Evolutionary conservation across 2,797 vertebrate genomes (phyloP), one percentile per base, ranked within the genome.

Genomic region (Hippoglossus hippoglossus): DNA sequence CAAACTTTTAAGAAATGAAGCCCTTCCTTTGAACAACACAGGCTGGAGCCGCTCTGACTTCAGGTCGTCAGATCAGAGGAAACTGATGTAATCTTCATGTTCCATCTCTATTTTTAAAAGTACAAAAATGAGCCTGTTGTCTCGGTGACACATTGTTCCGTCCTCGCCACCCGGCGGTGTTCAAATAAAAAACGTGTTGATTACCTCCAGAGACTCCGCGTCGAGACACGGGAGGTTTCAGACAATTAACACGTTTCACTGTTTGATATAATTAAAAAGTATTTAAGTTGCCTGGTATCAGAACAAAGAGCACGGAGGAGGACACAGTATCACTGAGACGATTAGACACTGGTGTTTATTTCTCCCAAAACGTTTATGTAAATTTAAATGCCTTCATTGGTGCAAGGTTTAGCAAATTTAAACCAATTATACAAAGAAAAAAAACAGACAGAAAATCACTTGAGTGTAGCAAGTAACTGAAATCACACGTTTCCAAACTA

Each of bases 121-220:
- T 61, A 73, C 64, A 86, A 84, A 85, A 77, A 77, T 62, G 25
- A 74, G 54, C 70, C 59, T 7, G 70, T 77, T 83, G 84, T 87
- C 71, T 85, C 60, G 34, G 76, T 28, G 74, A 84, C 81, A 79
- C 77, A n/a, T 64, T 39, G 78, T 77, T 84, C 72, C 15, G 2
- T 63, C 67, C 61, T 63, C 26, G 11, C 71, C 72, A 62, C 58
- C 22, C 57, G 13, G 57, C 79, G 78, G 66, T 36, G 66, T 77
- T 90, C 65, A 78, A 72, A 85, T 73, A 74, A 82, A 83, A 83
- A 87, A 90, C 1, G 86, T 89, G 89, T 89, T 90, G 86, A 92
- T 92, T 90, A 66, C 70, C 72, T 68, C 55, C 54, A 80, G 75
- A 79, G 86, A 77, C 60, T 47, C 55, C 0, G 44, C 62, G 71